These are phyloP conservation scores for Tanypteryx hageni DNA, from an alignment of 2,888 invertebrate species.

Conservation along the genomic window DNA sequence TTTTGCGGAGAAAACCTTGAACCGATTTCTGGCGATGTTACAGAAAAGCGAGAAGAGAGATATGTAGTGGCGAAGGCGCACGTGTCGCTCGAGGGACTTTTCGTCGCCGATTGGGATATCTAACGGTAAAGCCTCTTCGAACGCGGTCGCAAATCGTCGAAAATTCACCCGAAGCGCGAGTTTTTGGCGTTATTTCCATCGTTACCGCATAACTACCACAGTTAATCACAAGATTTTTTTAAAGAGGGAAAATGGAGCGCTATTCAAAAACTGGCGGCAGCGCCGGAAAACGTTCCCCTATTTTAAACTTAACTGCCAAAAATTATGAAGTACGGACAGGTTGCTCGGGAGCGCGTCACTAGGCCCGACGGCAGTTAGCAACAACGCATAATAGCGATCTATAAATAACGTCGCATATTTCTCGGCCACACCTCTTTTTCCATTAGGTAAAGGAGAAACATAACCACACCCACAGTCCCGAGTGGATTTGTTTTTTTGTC, in stretches of 20 bases:
- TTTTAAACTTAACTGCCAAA: too few species aligned
- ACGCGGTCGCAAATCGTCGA: neutral
- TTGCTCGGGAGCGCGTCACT: neutral
- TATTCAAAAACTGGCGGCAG: neutral
- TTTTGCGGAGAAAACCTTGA: neutral
- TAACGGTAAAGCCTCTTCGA: neutral
- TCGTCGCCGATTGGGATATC: neutral
- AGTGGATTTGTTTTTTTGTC: constrained; percentile 10
- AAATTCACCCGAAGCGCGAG: too few species aligned
- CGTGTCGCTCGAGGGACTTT: neutral
- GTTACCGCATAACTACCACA: too few species aligned
- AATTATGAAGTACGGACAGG: neutral
- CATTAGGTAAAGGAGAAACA: constrained; percentile 25
- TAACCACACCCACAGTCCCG: neutral
- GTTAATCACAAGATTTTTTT: too few species aligned
- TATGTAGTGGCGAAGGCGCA: neutral
- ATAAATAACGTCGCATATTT: constrained; percentile 41
- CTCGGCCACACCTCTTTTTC: constrained; percentile 47
- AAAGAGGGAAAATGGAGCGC: neutral
- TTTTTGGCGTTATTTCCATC: too few species aligned
- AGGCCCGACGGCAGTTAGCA: constrained; percentile 1
- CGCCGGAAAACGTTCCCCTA: neutral
- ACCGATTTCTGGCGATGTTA: constrained; percentile 13
- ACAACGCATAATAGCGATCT: constrained; percentile 30
- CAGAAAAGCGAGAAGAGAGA: neutral